A percentile compares a stretch with the other conserved stretches of the same genome.
phyloP scores from a whole-genome alignment of 2,888 invertebrate species.

The Cyclophora albipunctata region DNA sequence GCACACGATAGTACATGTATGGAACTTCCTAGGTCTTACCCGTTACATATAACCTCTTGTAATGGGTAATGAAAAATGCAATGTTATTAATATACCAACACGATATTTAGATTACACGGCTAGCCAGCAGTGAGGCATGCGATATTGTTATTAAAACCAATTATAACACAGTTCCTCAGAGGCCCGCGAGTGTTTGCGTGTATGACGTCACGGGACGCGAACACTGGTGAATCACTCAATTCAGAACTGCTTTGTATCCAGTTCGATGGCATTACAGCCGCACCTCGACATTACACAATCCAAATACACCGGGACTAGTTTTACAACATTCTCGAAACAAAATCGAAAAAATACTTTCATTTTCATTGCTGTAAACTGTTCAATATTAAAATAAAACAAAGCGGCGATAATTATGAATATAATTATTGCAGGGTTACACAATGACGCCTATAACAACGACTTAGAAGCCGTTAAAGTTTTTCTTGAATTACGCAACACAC shows the following conservation, averaged over 20 bases:
- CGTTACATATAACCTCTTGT: too few species aligned
- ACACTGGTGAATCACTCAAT: conserved; percentile 34
- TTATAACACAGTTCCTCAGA: conserved; percentile 20
- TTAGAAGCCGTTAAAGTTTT: conserved; percentile 25
- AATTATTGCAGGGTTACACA: conserved; percentile 1
- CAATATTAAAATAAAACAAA: neutral
- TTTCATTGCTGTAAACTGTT: conserved; percentile 11
- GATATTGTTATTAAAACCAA: conserved; percentile 3
- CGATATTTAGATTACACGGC: neutral
- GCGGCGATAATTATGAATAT: neutral
- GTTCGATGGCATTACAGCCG: conserved; percentile 14
- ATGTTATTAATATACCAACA: too few species aligned
- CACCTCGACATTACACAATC: conserved; percentile 13
- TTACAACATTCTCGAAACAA: conserved; percentile 15
- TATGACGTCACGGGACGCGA: conserved; percentile 41
- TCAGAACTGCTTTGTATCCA: conserved; percentile 24
- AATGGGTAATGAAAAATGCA: too few species aligned
- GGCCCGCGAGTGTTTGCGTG: conserved; percentile 3
- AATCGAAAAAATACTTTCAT: conserved; percentile 11
- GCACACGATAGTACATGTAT: too few species aligned
- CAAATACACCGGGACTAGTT: conserved; percentile 18
- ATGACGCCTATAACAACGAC: conserved; percentile 7
- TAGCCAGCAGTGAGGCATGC: conserved; percentile 1
- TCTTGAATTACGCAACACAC: conserved; percentile 16
- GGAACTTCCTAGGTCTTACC: too few species aligned